Evolutionary conservation across 2,888 invertebrate species (phyloP).

Genomic region (Campoletis raptor): DNA sequence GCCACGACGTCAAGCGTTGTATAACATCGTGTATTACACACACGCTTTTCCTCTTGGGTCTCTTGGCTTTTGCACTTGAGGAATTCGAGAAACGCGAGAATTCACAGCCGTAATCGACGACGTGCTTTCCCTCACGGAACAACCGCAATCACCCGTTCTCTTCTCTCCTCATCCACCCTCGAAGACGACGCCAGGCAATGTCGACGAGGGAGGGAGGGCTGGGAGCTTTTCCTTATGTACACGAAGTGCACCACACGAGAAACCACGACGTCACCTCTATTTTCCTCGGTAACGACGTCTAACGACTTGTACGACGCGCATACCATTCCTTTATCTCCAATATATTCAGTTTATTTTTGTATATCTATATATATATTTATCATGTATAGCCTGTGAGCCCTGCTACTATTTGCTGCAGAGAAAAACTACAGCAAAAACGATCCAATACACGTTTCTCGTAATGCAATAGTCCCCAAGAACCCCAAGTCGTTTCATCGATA

Average conservation of each 20-base stretch:
- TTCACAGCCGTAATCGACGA: conserved; percentile 64
- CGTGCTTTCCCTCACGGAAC: conserved; percentile 55
- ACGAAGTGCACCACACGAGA: conserved; percentile 43
- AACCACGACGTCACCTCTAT: conserved; percentile 49
- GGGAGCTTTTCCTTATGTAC: conserved; percentile 44
- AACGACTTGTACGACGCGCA: conserved; percentile 63
- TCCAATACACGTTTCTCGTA: conserved; percentile 34
- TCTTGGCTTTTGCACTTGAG: conserved; percentile 50
- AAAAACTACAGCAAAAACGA: conserved; percentile 10
- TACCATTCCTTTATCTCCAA: conserved; percentile 34
- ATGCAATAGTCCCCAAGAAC: conserved; percentile 17
- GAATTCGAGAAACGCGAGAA: conserved; percentile 69
- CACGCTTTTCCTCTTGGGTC: conserved; percentile 5
- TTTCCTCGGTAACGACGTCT: conserved; percentile 62
- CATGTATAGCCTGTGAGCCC: background rate
- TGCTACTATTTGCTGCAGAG: background rate
- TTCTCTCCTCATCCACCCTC: background rate
- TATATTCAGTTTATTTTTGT: conserved; percentile 11
- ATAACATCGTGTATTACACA: conserved; percentile 16
- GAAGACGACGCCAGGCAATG: conserved; percentile 28
- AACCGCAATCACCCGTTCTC: conserved; percentile 37
- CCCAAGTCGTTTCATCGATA: conserved; percentile 41
- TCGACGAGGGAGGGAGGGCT: conserved; percentile 32
- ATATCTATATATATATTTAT: background rate
- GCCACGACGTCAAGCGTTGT: conserved; percentile 22